Evolutionary conservation across 2,113 vertebrate species (phyloP).

Genomic region (Micromys minutus): DNA sequence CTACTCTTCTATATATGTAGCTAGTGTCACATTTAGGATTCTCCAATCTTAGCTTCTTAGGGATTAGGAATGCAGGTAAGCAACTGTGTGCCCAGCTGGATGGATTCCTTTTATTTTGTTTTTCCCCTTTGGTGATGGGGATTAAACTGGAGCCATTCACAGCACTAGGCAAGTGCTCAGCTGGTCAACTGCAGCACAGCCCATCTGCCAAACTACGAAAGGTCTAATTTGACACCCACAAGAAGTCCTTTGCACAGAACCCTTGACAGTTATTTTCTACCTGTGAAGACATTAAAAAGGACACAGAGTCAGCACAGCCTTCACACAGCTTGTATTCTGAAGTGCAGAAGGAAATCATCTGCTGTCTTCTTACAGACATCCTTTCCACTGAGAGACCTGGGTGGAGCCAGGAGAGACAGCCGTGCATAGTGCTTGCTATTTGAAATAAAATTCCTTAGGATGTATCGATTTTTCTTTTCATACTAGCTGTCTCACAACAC

Average conservation of each 20-base stretch:
- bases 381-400: background rate
- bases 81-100: background rate
- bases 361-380: background rate
- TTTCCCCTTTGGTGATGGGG: background rate
- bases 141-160: background rate
- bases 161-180: background rate
- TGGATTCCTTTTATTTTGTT: background rate
- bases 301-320: background rate
- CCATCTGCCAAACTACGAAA: background rate
- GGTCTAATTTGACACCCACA: background rate
- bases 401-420: background rate
- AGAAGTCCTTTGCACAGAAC: conserved; percentile 36
- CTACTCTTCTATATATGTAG: background rate
- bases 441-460: conserved; percentile 51
- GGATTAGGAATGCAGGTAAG: background rate
- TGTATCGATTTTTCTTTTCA: background rate
- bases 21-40: too few species aligned
- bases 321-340: background rate
- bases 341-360: background rate
- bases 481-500: background rate
- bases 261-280: background rate
- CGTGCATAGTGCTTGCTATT: background rate
- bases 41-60: background rate
- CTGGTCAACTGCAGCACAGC: background rate
- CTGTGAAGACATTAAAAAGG: conserved; percentile 36